Percentiles rank a stretch among this genome's conserved stretches.
Conservation (phyloP, 2,888 invertebrate genomes). For the Cryptus armator region DNA sequence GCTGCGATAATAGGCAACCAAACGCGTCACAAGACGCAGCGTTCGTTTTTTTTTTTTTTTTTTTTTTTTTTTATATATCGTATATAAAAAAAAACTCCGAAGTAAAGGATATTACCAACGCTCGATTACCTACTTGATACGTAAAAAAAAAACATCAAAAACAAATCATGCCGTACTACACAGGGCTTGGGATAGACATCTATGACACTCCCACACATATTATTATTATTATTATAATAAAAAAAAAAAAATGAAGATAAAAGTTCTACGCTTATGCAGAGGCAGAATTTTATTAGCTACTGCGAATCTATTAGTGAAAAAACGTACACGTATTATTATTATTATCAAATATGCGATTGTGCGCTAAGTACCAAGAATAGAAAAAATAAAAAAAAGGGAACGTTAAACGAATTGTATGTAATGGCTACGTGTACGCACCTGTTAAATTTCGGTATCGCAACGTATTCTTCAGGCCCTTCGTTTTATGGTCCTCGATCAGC, state of each 20-base stretch:
- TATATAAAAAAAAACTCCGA: constrained; percentile 29
- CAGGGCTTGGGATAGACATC: constrained; percentile 39
- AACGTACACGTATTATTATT: constrained; percentile 45
- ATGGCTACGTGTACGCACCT: constrained; percentile 78
- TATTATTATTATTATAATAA: neutral
- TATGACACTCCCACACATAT: constrained; percentile 39
- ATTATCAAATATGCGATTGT: constrained; percentile 37
- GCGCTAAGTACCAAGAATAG: constrained; percentile 56
- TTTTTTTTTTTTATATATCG: no score
- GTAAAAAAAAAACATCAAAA: constrained; percentile 45
- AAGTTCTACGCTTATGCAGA: constrained; percentile 47
- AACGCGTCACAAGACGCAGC: constrained; percentile 43
- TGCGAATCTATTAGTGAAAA: constrained; percentile 42
- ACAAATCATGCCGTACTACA: constrained; percentile 60
- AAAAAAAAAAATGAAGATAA: constrained; percentile 28
- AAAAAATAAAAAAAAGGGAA: constrained; percentile 31
- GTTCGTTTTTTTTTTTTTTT: constrained; percentile 14
- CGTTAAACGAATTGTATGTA: constrained; percentile 61
- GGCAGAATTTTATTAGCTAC: constrained; percentile 50
- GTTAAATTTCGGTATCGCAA: constrained; percentile 66
- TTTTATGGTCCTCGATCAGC: constrained; percentile 69
- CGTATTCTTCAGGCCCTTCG: constrained; percentile 66
- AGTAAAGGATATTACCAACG: constrained; percentile 25
- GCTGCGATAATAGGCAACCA: constrained; percentile 27
- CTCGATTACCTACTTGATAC: constrained; percentile 53